Conservation (phyloP, 2,888 invertebrate genomes). For the Scotopteryx bipunctaria region DNA sequence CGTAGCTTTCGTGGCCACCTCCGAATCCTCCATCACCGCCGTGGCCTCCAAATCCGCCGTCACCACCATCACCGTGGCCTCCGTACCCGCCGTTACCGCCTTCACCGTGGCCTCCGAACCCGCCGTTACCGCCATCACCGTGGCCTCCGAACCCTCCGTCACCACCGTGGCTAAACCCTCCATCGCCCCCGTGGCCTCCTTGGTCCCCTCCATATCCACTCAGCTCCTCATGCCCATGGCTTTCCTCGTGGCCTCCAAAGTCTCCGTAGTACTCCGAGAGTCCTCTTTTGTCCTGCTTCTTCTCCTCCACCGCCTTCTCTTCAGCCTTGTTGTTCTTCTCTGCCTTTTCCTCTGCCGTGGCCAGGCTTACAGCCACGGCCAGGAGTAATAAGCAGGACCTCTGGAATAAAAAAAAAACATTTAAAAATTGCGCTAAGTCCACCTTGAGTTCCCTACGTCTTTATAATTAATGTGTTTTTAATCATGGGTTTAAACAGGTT, state of each 20-base stretch:
- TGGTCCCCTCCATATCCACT: constrained; percentile 43
- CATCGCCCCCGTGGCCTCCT: constrained; percentile 40
- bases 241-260: constrained; percentile 53
- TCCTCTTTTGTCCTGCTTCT: constrained; percentile 84
- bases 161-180: constrained; percentile 29
- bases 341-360: constrained; percentile 82
- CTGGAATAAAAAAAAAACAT: constrained; percentile 53
- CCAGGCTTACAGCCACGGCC: constrained; percentile 81
- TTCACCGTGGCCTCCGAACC: too few relatives aligned
- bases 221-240: constrained; percentile 48
- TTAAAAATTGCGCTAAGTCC: too few relatives aligned
- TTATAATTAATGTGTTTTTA: too few relatives aligned
- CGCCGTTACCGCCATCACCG: constrained; percentile 42
- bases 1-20: constrained; percentile 35
- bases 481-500: too few relatives aligned
- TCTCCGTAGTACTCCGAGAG: constrained; percentile 78
- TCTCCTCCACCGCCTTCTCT: constrained; percentile 71
- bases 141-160: constrained; percentile 44
- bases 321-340: constrained; percentile 73
- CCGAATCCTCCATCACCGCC: constrained; percentile 37
- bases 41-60: constrained; percentile 40
- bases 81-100: constrained; percentile 44
- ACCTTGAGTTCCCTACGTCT: too few relatives aligned
- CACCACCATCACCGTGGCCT: constrained; percentile 33
- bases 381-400: constrained; percentile 76